Conservation (phyloP, 2,797 vertebrate species). For the Sebastolobus alascanus region DNA sequence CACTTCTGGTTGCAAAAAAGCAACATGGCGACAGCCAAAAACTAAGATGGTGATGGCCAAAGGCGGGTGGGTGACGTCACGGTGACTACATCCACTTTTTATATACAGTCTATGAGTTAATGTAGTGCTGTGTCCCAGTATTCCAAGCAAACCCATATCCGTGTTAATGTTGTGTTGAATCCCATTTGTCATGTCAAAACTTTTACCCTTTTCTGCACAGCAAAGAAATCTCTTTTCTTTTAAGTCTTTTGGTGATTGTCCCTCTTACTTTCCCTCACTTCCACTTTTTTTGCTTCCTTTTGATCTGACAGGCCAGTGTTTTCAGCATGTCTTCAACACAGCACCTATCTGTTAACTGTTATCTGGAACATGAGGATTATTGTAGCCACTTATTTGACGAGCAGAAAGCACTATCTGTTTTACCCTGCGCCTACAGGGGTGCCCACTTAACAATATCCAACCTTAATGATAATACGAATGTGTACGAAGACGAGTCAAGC, state of each 20-base stretch:
- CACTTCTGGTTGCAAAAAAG: no score
- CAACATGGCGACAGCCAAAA: no score
- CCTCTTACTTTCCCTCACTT: background rate
- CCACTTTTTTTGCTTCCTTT: background rate
- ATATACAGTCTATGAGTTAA: background rate
- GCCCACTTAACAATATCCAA: slow-evolving; percentile 59
- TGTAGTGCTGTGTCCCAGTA: background rate
- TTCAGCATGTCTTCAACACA: slow-evolving; percentile 10
- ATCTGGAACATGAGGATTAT: slow-evolving; percentile 74
- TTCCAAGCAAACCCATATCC: background rate
- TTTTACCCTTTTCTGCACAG: background rate
- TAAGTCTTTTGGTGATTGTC: background rate
- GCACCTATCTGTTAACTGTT: slow-evolving; percentile 44
- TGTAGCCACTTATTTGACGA: slow-evolving; percentile 51
- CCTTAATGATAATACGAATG: slow-evolving; percentile 64
- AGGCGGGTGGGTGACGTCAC: no score
- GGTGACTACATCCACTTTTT: no score
- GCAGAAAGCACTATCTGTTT: slow-evolving; percentile 54
- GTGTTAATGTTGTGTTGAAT: background rate
- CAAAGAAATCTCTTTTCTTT: background rate
- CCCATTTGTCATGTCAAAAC: background rate
- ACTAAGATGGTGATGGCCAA: no score
- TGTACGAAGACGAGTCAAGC: slow-evolving; percentile 52
- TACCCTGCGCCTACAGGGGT: slow-evolving; percentile 28
- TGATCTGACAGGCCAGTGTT: slow-evolving; percentile 17